Base-by-base conservation (phyloP, 2,888 invertebrate genomes). In the Cephus pygmeus region DNA sequence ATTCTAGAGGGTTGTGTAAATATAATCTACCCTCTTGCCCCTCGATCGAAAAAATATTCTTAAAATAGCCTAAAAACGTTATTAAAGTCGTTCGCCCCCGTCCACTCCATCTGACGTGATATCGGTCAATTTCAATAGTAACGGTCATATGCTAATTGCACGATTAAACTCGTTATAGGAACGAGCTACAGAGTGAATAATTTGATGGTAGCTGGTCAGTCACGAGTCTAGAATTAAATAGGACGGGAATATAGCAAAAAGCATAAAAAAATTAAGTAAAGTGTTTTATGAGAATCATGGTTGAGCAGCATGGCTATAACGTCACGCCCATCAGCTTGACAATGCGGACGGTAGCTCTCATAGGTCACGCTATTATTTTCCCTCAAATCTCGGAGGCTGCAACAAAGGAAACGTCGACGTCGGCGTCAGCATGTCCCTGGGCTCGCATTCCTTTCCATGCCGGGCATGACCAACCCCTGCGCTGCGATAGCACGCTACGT, bases 381-480 rank as follows among this genome's bases (percentile, higher is more conserved):
- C 81, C 81, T 81, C 81, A 82, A 85, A 84, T 85, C 83, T 71
- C 71, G n/a, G 68, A 79, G 81, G 76, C 81, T 81, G 78, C 81
- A 76, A 82, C 82, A 82, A 81, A 81, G 75, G 81, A 71, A 76
- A 36, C 76, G 80, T 71, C 85, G 77, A 69, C 34, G 75, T 31
- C 34, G 71, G 76, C 79, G 56, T n/a, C 71, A 34, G 56, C 68
- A 79, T 73, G 78, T 79, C 85, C 81, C 81, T 77, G 34, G 56
- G 33, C 56, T 56, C 56, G 81, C 82, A 86, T 86, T 86, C 86
- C 84, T 85, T 83, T 79, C 81, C 79, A 74, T 73, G 9, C 56
- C 56, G 56, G 34, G 68, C 69, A 69, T 33, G 56, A 80, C 79
- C 75, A 75, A 77, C 69, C 73, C 73, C 74, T 56, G 56, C 9